phyloP scores from a whole-genome alignment of 2,797 vertebrate species.

The Pseudomugil tenellus region DNA sequence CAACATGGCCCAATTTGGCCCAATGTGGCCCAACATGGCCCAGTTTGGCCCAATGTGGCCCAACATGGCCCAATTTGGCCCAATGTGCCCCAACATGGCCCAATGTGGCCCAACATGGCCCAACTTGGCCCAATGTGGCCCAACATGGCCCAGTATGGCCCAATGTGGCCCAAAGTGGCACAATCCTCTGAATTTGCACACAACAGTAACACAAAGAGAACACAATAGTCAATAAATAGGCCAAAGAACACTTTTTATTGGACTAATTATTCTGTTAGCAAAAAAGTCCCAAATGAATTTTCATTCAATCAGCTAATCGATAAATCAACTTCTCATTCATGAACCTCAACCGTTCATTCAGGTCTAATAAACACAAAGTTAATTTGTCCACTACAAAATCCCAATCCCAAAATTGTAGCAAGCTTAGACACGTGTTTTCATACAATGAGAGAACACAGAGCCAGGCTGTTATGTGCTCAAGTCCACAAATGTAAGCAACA shows the following conservation, averaged over 20 bases:
- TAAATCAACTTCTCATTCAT: constrained; percentile 12
- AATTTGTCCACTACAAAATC: constrained; percentile 15
- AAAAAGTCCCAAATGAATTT: constrained; percentile 4
- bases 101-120: too few relatives aligned
- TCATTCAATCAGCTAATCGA: neutral
- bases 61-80: too few relatives aligned
- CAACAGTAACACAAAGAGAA: too few relatives aligned
- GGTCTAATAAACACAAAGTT: constrained; percentile 5
- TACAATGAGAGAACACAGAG: constrained; percentile 34
- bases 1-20: too few relatives aligned
- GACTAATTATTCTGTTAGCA: constrained; percentile 11
- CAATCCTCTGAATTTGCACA: too few relatives aligned
- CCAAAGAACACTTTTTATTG: constrained; percentile 9
- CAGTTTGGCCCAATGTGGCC: too few relatives aligned
- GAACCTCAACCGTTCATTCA: too few relatives aligned
- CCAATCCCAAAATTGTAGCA: constrained; percentile 24
- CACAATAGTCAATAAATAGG: constrained; percentile 5
- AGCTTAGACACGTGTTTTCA: constrained; percentile 41
- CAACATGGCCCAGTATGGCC: too few relatives aligned
- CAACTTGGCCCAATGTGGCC: too few relatives aligned
- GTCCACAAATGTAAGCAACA: constrained; percentile 57
- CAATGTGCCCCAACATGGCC: too few relatives aligned
- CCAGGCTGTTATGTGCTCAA: constrained; percentile 37
- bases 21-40: too few relatives aligned
- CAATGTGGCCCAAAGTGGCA: neutral